Evolutionary conservation across 2,888 invertebrate species (phyloP).

Genomic region (Oxytorus armatus): DNA sequence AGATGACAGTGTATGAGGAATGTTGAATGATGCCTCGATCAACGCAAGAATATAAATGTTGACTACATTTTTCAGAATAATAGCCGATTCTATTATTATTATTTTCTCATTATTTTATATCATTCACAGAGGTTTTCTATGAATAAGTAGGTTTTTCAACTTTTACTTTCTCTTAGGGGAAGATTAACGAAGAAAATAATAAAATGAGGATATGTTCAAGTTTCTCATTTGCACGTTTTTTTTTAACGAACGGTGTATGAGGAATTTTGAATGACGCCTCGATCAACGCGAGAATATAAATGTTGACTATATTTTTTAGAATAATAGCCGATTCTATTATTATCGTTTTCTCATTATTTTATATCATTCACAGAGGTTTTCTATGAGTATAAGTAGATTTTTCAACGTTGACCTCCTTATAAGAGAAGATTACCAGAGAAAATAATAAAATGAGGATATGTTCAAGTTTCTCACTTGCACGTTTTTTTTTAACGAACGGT

Average conservation of each 20-base stretch:
- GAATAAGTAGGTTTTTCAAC: too few relatives aligned
- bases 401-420: too few relatives aligned
- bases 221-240: too few relatives aligned
- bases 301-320: not conserved
- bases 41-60: not conserved
- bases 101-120: not conserved
- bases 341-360: not conserved
- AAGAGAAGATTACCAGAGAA: not conserved
- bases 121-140: not conserved
- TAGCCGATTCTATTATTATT: too few relatives aligned
- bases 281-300: not conserved
- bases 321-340: too few relatives aligned
- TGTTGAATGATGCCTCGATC: not conserved
- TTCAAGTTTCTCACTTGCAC: too few relatives aligned
- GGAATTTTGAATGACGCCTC: not conserved
- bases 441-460: too few relatives aligned
- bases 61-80: not conserved
- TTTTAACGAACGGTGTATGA: conserved; percentile 3
- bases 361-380: not conserved
- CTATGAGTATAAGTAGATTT: too few relatives aligned
- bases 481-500: not conserved
- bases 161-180: too few relatives aligned
- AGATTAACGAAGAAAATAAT: not conserved
- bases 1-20: conserved; percentile 11
- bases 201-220: too few relatives aligned